Percentiles rank a stretch among this genome's conserved stretches.
Evolutionary conservation across 2,888 invertebrate genomes (phyloP).

Genomic region (Emmelina monodactyla): DNA sequence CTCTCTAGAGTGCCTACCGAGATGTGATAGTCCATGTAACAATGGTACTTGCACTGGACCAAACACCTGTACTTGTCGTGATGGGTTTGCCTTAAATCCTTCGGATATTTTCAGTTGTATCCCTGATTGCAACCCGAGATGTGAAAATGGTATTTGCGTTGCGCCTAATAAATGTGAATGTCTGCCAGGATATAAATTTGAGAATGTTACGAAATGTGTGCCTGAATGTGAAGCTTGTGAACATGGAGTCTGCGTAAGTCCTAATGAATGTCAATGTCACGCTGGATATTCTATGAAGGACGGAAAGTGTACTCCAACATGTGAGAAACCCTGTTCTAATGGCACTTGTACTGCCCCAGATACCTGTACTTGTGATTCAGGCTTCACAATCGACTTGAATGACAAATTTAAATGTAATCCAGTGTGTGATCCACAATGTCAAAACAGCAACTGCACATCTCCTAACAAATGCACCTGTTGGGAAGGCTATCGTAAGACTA

Average conservation of each 20-base stretch:
- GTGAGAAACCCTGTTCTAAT: conserved; percentile 12
- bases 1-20: too few relatives aligned
- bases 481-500: conserved; percentile 19
- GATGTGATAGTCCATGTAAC: too few relatives aligned
- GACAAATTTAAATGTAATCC: background rate
- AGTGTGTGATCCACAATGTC: background rate
- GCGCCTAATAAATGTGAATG: background rate
- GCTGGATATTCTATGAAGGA: conserved; percentile 11
- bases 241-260: conserved; percentile 20
- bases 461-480: conserved; percentile 19
- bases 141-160: background rate
- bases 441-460: conserved; percentile 17
- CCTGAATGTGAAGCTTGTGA: conserved; percentile 18
- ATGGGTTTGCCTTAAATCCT: too few relatives aligned
- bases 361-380: conserved; percentile 14
- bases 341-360: conserved; percentile 16
- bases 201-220: background rate
- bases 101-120: too few relatives aligned
- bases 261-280: conserved; percentile 17
- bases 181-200: background rate
- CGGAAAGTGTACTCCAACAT: conserved; percentile 10
- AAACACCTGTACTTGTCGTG: too few relatives aligned
- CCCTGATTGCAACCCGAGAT: background rate
- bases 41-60: too few relatives aligned
- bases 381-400: conserved; percentile 12